Evolutionary conservation across 2,797 vertebrate genomes (phyloP).

Genomic region (Harpagifer antarcticus): DNA sequence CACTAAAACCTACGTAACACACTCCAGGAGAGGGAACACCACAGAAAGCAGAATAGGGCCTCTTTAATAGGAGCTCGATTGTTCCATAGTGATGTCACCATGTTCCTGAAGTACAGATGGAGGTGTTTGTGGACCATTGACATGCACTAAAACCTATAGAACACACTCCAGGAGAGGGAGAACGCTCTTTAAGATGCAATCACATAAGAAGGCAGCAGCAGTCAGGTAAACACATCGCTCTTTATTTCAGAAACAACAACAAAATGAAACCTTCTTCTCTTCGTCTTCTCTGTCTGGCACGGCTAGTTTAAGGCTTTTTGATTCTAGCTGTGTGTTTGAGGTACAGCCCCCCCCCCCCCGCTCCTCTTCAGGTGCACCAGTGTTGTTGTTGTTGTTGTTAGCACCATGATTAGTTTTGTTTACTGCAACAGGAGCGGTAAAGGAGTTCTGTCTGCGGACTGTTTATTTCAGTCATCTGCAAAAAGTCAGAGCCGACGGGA

Average conservation of each 20-base stretch:
- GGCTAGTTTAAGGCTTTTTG: conserved; percentile 86
- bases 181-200: too few relatives aligned
- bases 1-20: too few relatives aligned
- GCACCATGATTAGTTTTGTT: conserved; percentile 76
- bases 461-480: conserved; percentile 46
- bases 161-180: too few relatives aligned
- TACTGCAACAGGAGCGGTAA: conserved; percentile 55
- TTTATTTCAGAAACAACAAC: conserved; percentile 84
- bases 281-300: conserved; percentile 76
- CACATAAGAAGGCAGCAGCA: conserved; percentile 31
- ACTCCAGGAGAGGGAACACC: too few relatives aligned
- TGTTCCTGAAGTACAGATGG: too few relatives aligned
- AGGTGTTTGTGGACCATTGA: background rate
- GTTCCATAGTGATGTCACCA: too few relatives aligned
- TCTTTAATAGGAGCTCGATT: too few relatives aligned
- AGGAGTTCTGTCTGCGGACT: conserved; percentile 60
- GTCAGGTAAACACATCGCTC: conserved; percentile 83
- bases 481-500: conserved; percentile 51
- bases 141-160: too few relatives aligned
- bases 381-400: conserved; percentile 63
- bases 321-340: conserved; percentile 80
- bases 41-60: too few relatives aligned
- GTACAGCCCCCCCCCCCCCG: conserved; percentile 76
- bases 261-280: conserved; percentile 70
- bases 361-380: conserved; percentile 62